Base-by-base conservation (phyloP, 2,888 invertebrate species). In the Brachyopa scutellaris region DNA sequence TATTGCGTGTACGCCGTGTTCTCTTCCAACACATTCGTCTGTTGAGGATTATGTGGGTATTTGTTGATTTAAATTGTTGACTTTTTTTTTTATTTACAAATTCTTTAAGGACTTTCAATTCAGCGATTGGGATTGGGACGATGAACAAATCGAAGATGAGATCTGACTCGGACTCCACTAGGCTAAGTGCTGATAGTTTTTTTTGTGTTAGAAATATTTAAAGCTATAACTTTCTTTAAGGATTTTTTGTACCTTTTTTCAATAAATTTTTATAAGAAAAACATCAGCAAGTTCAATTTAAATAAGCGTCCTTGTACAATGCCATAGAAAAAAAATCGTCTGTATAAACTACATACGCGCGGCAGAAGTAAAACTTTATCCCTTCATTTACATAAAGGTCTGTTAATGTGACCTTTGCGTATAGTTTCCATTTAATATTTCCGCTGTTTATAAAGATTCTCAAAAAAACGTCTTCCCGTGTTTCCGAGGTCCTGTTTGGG, bases 1-100 rank as follows among this genome's bases (percentile, higher is more conserved):
- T 87, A 92, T 94, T 91, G 93, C 93, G 84, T 95, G 95, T 86
- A 92, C 92, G 73, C 93, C 93, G 0, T 94, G 94, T 86, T 76
- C 85, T 2, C 38, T 87, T 15, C 86, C 89, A 6, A 85, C 85
- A 29, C 87, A 87, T 40, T 86, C 87, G 61, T 73, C 62, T 45
- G 78, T 87, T 26, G 89, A 87, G 13, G 88, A 89, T 74, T 89
- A 89, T 83, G 89, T 89, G 79, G 86, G 89, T 87, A 26, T 17
- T 26, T 15, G n/a, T 61, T n/a, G 7, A 8, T 19, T 69, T 45
- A 9, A 6, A 1, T 33, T 9, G 36, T 8, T 4, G 29, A 38
- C 0, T n/a, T 11, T 9, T 47, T 55, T 15, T 66, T 40, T 4
- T 13, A 40, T 38, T 45, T 19, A n/a, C 8, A 0, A 36, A 31